phyloP scores from a whole-genome alignment of 2,113 vertebrate genomes.

The Pontoporia blainvillei region DNA sequence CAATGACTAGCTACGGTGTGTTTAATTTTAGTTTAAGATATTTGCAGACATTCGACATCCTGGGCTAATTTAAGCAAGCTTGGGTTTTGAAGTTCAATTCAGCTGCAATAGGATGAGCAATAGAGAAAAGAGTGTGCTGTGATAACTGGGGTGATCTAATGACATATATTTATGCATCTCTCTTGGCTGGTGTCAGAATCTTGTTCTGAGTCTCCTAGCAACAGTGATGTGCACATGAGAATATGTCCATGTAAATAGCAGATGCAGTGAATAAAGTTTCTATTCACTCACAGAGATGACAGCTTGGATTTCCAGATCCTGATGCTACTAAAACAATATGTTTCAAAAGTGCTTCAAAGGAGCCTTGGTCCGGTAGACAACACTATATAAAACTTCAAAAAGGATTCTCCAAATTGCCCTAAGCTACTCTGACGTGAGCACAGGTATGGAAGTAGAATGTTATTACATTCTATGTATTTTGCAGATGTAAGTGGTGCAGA shows the following conservation, averaged over 20 bases:
- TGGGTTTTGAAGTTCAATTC: background rate
- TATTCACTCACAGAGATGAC: background rate
- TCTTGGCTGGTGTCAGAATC: background rate
- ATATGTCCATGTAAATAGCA: slow-evolving; percentile 45
- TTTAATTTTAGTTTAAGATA: slow-evolving; percentile 32
- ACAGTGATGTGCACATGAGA: slow-evolving; percentile 31
- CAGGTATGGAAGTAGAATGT: background rate
- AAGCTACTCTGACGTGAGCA: background rate
- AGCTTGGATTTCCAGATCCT: slow-evolving; percentile 43
- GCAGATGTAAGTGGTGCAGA: background rate
- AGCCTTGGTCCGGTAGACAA: background rate
- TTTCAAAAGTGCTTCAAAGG: slow-evolving; percentile 6
- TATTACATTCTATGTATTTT: background rate
- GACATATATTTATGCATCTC: slow-evolving; percentile 32
- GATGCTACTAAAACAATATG: slow-evolving; percentile 36
- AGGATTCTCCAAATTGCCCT: background rate
- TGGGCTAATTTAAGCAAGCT: slow-evolving; percentile 19
- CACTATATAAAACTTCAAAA: background rate
- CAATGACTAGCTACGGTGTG: background rate
- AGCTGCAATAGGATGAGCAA: slow-evolving; percentile 34
- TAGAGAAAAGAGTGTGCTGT: background rate
- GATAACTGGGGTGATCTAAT: background rate
- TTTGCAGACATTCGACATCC: background rate
- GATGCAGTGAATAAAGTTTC: slow-evolving; percentile 32
- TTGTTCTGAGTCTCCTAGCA: slow-evolving; percentile 44